These are phyloP conservation scores for Eupelmus urozonus DNA, from an alignment of 2,888 invertebrate species.

Conservation along the genomic window DNA sequence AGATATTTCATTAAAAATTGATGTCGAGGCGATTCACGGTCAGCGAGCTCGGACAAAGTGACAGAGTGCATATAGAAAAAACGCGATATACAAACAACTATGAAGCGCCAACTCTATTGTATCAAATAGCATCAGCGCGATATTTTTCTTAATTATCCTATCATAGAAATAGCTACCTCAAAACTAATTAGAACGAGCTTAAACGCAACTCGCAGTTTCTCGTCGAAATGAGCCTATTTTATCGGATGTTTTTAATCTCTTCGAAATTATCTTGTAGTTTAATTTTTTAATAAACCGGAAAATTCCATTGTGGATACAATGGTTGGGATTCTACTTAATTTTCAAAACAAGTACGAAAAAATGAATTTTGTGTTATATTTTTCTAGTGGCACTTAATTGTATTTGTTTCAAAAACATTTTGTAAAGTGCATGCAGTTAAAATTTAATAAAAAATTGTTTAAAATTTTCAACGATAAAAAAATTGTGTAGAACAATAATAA, in stretches of 20 bases:
- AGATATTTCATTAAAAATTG: no score
- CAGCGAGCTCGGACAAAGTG: constrained; percentile 23
- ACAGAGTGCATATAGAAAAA: constrained; percentile 65
- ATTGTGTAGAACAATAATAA: neutral
- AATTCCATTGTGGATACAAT: constrained; percentile 19
- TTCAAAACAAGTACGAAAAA: constrained; percentile 8
- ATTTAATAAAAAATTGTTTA: neutral
- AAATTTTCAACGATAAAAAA: no score
- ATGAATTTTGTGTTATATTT: neutral
- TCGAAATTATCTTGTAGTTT: constrained; percentile 14
- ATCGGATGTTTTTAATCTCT: constrained; percentile 30
- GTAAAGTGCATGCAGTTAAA: no score
- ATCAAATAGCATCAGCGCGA: constrained; percentile 70
- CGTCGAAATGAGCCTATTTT: constrained; percentile 47
- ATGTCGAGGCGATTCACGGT: constrained; percentile 5
- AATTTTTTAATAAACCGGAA: constrained; percentile 11
- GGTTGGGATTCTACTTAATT: constrained; percentile 14
- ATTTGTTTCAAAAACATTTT: constrained; percentile 7
- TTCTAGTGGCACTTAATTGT: no score
- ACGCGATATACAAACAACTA: constrained; percentile 75
- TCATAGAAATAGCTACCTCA: constrained; percentile 65
- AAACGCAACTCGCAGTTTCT: constrained; percentile 52
- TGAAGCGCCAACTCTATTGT: constrained; percentile 72
- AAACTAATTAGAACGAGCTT: constrained; percentile 67
- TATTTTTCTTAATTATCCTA: constrained; percentile 62